phyloP scores from a whole-genome alignment of 2,113 vertebrate species.

The Ornithorhynchus anatinus region DNA sequence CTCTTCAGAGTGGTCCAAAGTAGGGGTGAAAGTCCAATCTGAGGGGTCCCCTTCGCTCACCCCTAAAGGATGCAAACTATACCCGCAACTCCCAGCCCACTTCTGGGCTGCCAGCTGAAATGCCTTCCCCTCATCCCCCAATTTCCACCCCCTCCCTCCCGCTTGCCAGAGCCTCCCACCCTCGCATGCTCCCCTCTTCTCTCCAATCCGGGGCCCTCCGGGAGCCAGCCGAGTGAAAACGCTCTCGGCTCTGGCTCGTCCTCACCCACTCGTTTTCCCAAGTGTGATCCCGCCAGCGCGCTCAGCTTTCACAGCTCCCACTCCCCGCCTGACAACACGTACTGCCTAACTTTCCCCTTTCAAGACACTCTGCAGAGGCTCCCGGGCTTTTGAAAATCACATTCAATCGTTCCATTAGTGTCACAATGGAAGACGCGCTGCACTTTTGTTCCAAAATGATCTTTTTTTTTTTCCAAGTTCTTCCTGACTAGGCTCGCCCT shows the following conservation, averaged over 20 bases:
- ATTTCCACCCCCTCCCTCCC: neutral
- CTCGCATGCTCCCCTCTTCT: constrained; percentile 2
- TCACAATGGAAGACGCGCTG: constrained; percentile 48
- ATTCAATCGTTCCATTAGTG: constrained; percentile 61
- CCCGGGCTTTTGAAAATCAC: constrained; percentile 38
- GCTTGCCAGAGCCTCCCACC: neutral
- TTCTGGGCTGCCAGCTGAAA: neutral
- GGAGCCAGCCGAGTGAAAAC: no score
- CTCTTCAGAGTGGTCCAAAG: no score
- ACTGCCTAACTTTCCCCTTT: constrained; percentile 3
- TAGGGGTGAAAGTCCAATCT: no score
- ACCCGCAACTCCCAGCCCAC: no score
- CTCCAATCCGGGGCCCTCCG: no score
- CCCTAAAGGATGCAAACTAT: no score
- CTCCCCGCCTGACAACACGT: neutral
- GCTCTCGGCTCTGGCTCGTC: no score
- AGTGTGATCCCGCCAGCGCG: neutral
- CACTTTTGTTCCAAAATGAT: constrained; percentile 48
- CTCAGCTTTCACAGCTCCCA: neutral
- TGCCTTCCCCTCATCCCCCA: neutral
- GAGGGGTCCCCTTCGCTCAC: no score
- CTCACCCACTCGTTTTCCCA: neutral
- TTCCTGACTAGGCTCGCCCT: neutral
- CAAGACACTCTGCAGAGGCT: neutral
- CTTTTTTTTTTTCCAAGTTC: constrained; percentile 44